Evolutionary conservation across 2,888 invertebrate species (phyloP), one percentile per base, ranked within the genome.

Genomic region (Apocheima hispidaria): DNA sequence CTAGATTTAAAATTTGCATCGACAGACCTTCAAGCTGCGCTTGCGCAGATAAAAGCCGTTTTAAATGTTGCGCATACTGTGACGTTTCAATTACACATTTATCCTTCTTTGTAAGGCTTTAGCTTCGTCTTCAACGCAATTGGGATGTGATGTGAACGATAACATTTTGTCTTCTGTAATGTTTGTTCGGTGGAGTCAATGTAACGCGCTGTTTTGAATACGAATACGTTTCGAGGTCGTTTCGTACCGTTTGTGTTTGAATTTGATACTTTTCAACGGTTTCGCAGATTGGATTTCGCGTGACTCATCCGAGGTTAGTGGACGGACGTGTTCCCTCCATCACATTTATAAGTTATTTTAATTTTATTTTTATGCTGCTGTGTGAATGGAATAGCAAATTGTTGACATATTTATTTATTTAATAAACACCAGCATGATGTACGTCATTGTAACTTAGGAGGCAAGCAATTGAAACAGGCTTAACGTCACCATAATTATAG

Each of bases 221-320:
- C 63, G 38, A 63, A 65, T 68, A 62, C 56, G 63, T 52, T 54
- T 63, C 62, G 66, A 65, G 60, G 68, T 62, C 62, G 70, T 68
- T 66, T 51, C 49, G 26, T 60, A 46, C 30, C 44, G 64, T 64
- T 73, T 74, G 75, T 78, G 73, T 78, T 76, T 65, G 71, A 78
- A 77, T 78, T 74, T 66, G 74, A 72, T 76, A 68, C 69, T 74
- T 78, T 73, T 78, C 75, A 82, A 84, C 81, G 78, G 79, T 78
- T 78, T 72, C 71, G 70, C 73, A 68, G 72, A 77, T 86, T 80
- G 77, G 79, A 77, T 76, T 75, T 74, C 71, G 71, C 71, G 69
- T 90, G 89, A 90, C 72, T 90, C 90, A 90, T 60, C 74, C 73
- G 83, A 79, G 86, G 84, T 85, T 83, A 82, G 75, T 78, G 82